A percentile compares a stretch with the other conserved stretches of the same genome.
These are phyloP conservation scores for Hemiprocne comata DNA, from an alignment of 2,113 vertebrate species.

Conservation along the genomic window DNA sequence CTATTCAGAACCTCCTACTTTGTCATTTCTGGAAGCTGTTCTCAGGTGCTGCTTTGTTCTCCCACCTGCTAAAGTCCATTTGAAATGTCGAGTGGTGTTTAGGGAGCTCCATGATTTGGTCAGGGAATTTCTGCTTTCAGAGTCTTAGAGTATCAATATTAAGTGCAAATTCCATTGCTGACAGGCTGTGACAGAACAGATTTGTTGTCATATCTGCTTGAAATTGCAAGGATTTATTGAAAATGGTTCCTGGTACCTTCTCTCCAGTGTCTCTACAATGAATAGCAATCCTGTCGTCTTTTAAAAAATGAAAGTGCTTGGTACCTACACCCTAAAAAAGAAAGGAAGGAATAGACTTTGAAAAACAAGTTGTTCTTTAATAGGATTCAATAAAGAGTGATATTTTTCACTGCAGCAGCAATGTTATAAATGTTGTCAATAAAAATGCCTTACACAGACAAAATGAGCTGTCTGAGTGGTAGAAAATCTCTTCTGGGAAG, in stretches of 20 bases:
- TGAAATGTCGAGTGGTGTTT: background rate
- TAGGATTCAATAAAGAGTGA: background rate
- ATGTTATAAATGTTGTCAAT: background rate
- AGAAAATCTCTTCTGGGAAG: background rate
- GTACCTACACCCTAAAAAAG: background rate
- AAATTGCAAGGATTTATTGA: constrained; percentile 27
- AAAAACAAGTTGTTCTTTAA: background rate
- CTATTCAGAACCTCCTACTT: background rate
- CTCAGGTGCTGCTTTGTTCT: background rate
- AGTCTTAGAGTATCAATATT: constrained; percentile 16
- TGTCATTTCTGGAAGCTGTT: background rate
- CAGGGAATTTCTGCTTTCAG: constrained; percentile 40
- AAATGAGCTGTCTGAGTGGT: background rate
- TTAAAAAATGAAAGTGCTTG: background rate
- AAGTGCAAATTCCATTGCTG: constrained; percentile 59
- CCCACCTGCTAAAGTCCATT: background rate
- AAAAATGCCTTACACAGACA: background rate
- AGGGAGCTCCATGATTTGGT: constrained; percentile 44
- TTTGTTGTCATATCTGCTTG: constrained; percentile 44
- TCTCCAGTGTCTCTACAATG: background rate
- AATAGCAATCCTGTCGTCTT: background rate
- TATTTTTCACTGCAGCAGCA: background rate
- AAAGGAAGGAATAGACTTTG: background rate
- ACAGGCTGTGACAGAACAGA: constrained; percentile 35
- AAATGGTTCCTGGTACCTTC: background rate